Evolutionary conservation across 1,140 invertebrate genomes (phyloP).

Genomic region (Pseudachorutes palmiensis): DNA sequence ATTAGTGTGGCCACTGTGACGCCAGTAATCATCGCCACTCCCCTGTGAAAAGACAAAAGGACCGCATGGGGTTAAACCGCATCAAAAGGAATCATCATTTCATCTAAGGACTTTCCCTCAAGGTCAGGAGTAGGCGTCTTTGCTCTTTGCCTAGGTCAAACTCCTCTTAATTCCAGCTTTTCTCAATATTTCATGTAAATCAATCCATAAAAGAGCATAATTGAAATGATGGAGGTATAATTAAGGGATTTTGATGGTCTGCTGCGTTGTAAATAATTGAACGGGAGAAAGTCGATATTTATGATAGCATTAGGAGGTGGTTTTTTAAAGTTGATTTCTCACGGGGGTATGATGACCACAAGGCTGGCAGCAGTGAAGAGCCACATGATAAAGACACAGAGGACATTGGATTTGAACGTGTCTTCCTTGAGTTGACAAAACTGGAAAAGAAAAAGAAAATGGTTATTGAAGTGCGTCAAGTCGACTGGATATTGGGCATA

Average conservation of each 20-base stretch:
- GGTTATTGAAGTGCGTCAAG: background rate
- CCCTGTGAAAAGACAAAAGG: constrained; percentile 20
- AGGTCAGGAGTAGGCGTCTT: background rate
- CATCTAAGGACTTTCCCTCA: background rate
- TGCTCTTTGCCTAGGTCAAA: too few relatives aligned
- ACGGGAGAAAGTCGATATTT: background rate
- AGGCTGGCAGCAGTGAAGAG: constrained; percentile 75
- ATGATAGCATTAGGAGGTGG: background rate
- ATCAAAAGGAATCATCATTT: background rate
- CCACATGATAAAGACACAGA: constrained; percentile 85
- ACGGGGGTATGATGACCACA: constrained; percentile 66
- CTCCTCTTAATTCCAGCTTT: too few relatives aligned
- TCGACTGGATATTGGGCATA: background rate
- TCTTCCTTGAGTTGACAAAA: constrained; percentile 82
- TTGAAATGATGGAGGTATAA: background rate
- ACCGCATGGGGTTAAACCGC: too few relatives aligned
- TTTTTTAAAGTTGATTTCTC: constrained; percentile 39
- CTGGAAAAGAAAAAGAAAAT: constrained; percentile 44
- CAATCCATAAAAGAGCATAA: too few relatives aligned
- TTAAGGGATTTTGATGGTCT: background rate
- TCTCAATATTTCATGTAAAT: too few relatives aligned
- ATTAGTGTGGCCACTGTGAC: constrained; percentile 31
- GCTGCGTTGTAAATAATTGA: background rate
- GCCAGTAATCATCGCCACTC: constrained; percentile 25
- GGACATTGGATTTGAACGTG: constrained; percentile 89